phyloP scores from a whole-genome alignment of 2,113 vertebrate species.

The Sclerurus mexicanus region DNA sequence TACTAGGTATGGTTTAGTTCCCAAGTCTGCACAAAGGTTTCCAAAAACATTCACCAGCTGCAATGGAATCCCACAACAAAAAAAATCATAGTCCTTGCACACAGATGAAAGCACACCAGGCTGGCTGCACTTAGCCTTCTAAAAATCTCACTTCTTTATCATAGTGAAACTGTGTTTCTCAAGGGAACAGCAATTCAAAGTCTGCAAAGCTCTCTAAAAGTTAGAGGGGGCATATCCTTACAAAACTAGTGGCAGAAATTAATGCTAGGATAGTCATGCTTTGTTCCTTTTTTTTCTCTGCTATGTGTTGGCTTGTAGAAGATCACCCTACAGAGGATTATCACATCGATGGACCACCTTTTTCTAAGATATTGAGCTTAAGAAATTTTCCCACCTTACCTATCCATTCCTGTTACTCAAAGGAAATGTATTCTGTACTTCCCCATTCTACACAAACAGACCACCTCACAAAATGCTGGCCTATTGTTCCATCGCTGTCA shows the following conservation, averaged over 20 bases:
- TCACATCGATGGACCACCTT: not conserved
- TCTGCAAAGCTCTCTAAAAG: not conserved
- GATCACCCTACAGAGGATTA: not conserved
- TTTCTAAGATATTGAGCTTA: not conserved
- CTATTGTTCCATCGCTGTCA: fast-evolving
- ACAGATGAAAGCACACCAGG: not conserved
- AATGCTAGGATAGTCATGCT: not conserved
- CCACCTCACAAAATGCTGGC: not conserved
- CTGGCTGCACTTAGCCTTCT: not conserved
- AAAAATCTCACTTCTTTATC: not conserved
- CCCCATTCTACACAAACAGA: not conserved
- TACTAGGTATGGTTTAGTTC: not conserved
- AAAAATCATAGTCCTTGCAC: not conserved
- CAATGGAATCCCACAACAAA: not conserved
- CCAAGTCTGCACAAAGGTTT: not conserved
- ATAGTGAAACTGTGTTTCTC: not conserved
- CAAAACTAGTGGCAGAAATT: not conserved
- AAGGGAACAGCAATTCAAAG: not conserved
- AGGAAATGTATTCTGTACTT: not conserved
- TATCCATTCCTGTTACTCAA: not conserved
- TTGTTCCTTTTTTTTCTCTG: not conserved
- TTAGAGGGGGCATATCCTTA: not conserved
- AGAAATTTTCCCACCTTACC: not conserved
- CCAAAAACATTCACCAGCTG: not conserved
- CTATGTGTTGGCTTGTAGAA: not conserved